Conservation (phyloP, 2,888 invertebrate species). For the Tipula vernalis region DNA sequence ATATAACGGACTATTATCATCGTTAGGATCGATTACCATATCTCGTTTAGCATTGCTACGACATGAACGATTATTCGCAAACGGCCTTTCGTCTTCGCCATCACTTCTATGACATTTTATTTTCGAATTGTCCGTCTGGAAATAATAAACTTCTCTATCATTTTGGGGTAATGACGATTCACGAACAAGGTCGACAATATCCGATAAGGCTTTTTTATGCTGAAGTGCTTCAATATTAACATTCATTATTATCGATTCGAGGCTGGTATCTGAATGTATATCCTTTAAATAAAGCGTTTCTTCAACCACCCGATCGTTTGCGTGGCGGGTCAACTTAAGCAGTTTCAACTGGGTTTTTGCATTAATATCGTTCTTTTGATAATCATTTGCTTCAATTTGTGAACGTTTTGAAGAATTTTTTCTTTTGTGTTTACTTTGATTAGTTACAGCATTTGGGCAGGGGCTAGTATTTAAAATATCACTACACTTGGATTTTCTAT, state of each 20-base stretch:
- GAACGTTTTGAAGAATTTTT: background rate
- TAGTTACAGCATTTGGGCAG: no score
- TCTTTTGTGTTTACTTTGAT: no score
- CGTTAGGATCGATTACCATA: no score
- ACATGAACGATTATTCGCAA: no score
- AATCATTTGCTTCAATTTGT: background rate
- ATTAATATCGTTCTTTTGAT: background rate
- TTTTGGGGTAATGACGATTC: background rate
- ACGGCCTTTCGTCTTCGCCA: no score
- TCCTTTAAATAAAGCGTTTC: background rate
- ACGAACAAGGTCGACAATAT: background rate
- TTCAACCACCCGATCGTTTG: background rate
- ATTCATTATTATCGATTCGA: background rate
- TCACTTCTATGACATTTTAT: no score
- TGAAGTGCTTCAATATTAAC: background rate
- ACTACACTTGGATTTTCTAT: no score
- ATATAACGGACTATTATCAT: no score
- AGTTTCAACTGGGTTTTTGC: background rate
- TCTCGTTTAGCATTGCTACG: no score
- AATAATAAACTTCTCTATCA: background rate
- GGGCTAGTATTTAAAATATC: no score
- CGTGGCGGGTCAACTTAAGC: background rate
- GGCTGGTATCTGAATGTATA: background rate
- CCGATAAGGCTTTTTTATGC: background rate
- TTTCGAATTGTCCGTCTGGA: background rate